phyloP scores from a whole-genome alignment of 53 echinoderm and acorn worm genomes.

The Crossaster papposus region DNA sequence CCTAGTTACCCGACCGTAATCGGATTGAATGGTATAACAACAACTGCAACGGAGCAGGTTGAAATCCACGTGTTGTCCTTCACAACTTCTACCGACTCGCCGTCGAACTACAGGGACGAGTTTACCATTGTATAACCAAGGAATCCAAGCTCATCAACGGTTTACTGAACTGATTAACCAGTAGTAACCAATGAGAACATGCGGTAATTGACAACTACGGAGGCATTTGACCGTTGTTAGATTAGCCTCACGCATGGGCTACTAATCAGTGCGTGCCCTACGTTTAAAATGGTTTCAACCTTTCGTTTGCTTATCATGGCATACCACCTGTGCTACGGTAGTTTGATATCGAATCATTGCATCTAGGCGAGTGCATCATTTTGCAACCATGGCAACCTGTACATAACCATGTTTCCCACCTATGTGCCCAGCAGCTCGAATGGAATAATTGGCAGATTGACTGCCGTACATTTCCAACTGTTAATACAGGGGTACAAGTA shows the following conservation, averaged over 20 bases:
- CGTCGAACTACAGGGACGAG: conserved; percentile 48
- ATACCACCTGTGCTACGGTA: too few species aligned
- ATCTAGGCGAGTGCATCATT: not conserved
- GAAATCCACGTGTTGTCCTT: conserved; percentile 64
- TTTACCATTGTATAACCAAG: conserved; percentile 58
- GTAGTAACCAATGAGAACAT: not conserved
- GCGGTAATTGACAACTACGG: too few species aligned
- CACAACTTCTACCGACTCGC: conserved; percentile 21
- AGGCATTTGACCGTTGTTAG: too few species aligned
- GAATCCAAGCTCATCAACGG: not conserved
- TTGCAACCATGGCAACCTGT: not conserved
- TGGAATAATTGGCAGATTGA: too few species aligned
- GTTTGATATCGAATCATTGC: not conserved
- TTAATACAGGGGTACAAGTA: too few species aligned
- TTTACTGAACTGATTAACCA: conserved; percentile 12
- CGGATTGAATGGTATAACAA: conserved; percentile 56
- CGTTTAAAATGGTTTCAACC: too few species aligned
- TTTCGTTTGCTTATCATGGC: too few species aligned
- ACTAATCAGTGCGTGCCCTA: too few species aligned
- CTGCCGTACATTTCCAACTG: too few species aligned
- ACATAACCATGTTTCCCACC: not conserved
- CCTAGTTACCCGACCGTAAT: not conserved
- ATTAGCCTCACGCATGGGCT: too few species aligned
- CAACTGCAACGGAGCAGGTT: conserved; percentile 60
- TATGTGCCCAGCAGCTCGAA: not conserved